Percentiles rank a stretch among this genome's conserved stretches.
Evolutionary conservation across 1,140 invertebrate genomes (phyloP).

Genomic region (Drosophila dunni): DNA sequence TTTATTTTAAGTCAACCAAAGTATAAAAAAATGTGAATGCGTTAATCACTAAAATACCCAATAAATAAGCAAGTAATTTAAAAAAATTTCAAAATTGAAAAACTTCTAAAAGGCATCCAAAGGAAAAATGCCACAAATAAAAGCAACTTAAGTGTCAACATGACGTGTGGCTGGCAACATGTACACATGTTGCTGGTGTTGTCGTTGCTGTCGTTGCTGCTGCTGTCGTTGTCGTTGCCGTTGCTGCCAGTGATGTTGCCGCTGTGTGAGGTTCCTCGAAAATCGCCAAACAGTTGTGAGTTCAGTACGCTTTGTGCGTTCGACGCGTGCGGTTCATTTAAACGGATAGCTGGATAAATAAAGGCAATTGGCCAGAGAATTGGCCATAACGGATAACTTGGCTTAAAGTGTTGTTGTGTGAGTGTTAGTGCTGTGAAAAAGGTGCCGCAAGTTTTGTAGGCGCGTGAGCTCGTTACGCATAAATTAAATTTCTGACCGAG

Average conservation of each 20-base stretch:
- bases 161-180: conserved; percentile 45
- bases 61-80: neutral
- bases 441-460: conserved; percentile 73
- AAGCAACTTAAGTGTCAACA: conserved; percentile 12
- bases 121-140: neutral
- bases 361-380: conserved; percentile 19
- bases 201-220: conserved; percentile 25
- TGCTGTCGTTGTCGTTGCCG: conserved; percentile 9
- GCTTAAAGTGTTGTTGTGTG: conserved; percentile 14
- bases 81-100: neutral
- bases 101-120: neutral
- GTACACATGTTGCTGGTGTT: conserved; percentile 34
- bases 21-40: neutral
- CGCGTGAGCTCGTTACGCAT: conserved; percentile 82
- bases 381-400: conserved; percentile 48
- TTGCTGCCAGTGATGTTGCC: conserved; percentile 17
- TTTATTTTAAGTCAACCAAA: too few species aligned
- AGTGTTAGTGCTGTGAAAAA: conserved; percentile 35
- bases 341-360: conserved; percentile 45
- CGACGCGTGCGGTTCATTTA: conserved; percentile 73
- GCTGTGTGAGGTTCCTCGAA: conserved; percentile 65
- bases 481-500: conserved; percentile 75
- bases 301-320: conserved; percentile 84
- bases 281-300: conserved; percentile 58
- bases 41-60: neutral